Evolutionary conservation across 2,888 invertebrate species (phyloP).

Genomic region (Drosophila pseudotalamancana): DNA sequence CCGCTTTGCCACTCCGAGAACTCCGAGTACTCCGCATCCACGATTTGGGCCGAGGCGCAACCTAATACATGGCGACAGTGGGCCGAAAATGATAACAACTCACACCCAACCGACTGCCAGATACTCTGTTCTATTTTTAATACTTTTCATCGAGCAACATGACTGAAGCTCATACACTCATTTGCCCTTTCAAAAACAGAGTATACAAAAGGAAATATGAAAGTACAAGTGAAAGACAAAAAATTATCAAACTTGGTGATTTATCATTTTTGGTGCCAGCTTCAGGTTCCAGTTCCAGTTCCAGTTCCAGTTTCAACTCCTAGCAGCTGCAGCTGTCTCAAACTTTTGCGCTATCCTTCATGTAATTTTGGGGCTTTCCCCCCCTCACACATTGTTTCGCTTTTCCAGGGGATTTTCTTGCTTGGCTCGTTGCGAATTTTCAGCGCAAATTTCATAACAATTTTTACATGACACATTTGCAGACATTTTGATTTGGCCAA

Average conservation of each 20-base stretch:
- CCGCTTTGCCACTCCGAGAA: conserved; percentile 63
- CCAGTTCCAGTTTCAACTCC: not conserved
- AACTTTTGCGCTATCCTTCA: not conserved
- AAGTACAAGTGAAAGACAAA: conserved; percentile 19
- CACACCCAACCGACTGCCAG: too few species aligned
- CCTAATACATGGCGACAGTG: conserved; percentile 37
- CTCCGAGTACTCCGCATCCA: conserved; percentile 4
- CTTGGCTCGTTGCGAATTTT: conserved; percentile 42
- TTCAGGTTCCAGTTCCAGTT: conserved; percentile 4
- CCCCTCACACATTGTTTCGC: conserved; percentile 11
- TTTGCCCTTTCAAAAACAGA: too few species aligned
- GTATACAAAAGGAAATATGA: not conserved
- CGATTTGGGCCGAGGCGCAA: not conserved
- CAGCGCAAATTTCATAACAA: conserved; percentile 62
- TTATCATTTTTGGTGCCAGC: conserved; percentile 62
- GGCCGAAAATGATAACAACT: not conserved
- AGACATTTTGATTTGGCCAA: conserved; percentile 67
- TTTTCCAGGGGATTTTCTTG: conserved; percentile 4
- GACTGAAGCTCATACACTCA: too few species aligned
- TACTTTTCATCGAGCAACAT: too few species aligned
- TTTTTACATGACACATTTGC: conserved; percentile 70
- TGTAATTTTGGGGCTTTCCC: not conserved
- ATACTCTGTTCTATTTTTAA: too few species aligned
- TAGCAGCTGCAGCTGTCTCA: not conserved
- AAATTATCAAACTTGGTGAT: conserved; percentile 72